Percentiles rank a stretch among this genome's conserved stretches.
Evolutionary conservation across 2,113 vertebrate genomes (phyloP).

Genomic region (Bubo scandiacus): DNA sequence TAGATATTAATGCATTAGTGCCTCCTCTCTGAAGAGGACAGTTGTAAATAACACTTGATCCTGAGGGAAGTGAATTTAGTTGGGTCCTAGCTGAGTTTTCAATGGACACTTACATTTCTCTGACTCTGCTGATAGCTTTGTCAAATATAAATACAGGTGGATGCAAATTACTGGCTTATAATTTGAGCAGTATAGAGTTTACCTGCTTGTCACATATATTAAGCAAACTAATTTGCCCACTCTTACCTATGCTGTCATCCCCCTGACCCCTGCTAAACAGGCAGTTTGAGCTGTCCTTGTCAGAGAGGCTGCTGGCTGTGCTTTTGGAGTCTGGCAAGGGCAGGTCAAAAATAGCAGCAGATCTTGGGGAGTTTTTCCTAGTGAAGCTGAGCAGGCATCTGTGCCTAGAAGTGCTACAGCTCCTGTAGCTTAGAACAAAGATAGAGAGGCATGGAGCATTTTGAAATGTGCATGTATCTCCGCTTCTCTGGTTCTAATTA

Average conservation of each 20-base stretch:
- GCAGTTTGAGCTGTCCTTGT: not conserved
- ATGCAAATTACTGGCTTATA: not conserved
- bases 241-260: not conserved
- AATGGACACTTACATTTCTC: rapidly evolving
- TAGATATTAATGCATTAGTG: not conserved
- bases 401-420: not conserved
- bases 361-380: not conserved
- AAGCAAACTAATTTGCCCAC: not conserved
- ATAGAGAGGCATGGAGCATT: not conserved
- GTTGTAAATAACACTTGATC: not conserved
- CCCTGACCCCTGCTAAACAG: not conserved
- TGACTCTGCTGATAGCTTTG: not conserved
- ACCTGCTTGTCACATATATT: not conserved
- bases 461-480: not conserved
- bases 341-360: not conserved
- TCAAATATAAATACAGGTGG: not conserved
- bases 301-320: not conserved
- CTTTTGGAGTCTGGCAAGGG: not conserved
- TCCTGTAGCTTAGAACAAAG: not conserved
- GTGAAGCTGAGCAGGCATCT: not conserved
- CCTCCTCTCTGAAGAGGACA: not conserved
- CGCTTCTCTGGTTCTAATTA: not conserved
- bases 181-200: not conserved
- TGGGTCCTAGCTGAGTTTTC: not conserved
- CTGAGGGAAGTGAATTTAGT: not conserved